phyloP scores from a whole-genome alignment of 2,888 invertebrate genomes.

The Megamerina dolium region DNA sequence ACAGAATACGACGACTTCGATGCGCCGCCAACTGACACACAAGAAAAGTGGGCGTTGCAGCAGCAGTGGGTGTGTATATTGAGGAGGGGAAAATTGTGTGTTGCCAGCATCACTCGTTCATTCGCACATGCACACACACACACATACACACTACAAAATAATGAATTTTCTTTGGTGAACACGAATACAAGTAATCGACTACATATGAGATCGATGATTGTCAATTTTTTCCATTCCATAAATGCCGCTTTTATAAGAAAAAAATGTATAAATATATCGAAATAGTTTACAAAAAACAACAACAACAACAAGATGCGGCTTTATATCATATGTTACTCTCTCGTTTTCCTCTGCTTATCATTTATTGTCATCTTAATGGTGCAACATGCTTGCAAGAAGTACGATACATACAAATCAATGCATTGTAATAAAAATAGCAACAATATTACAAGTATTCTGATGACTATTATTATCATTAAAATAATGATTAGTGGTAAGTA shows the following conservation, averaged over 20 bases:
- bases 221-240: slow-evolving; percentile 35
- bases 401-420: no score
- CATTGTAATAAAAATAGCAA: no score
- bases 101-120: not conserved
- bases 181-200: slow-evolving; percentile 10
- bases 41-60: slow-evolving; percentile 25
- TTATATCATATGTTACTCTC: no score
- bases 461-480: no score
- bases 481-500: no score
- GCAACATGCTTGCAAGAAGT: no score
- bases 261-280: no score
- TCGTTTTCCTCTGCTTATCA: no score
- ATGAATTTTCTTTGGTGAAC: not conserved
- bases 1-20: not conserved
- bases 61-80: slow-evolving; percentile 25
- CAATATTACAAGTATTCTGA: no score
- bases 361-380: slow-evolving; percentile 12
- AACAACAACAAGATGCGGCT: slow-evolving; percentile 11
- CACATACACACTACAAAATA: not conserved
- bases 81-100: slow-evolving; percentile 11
- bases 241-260: no score
- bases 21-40: no score
- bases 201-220: slow-evolving; percentile 35
- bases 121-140: not conserved
- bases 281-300: slow-evolving; percentile 13